Percentiles rank a stretch among this genome's conserved stretches.
phyloP scores from a whole-genome alignment of 2,888 invertebrate genomes.

The Euproctis similis region DNA sequence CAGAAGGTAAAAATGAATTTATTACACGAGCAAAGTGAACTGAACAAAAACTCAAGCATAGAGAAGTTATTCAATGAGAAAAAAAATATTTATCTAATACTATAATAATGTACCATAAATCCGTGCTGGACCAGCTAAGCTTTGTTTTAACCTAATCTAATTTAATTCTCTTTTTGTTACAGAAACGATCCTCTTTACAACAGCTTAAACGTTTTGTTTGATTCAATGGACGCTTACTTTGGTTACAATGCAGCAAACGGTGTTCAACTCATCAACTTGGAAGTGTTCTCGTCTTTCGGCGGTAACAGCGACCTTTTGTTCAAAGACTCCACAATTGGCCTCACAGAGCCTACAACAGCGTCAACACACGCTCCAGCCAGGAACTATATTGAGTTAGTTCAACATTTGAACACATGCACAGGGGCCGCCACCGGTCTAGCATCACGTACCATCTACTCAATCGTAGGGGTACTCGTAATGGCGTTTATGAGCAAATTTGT shows the following conservation, averaged over 20 bases:
- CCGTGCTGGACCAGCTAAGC: neutral
- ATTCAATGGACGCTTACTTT: slow-evolving; percentile 67
- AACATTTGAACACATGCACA: slow-evolving; percentile 53
- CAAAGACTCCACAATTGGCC: slow-evolving; percentile 76
- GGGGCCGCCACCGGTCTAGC: slow-evolving; percentile 34
- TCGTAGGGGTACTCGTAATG: slow-evolving; percentile 37
- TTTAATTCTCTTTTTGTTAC: slow-evolving; percentile 5
- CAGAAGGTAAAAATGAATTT: slow-evolving; percentile 60
- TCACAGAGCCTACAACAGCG: slow-evolving; percentile 55
- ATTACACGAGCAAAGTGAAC: too few relatives aligned
- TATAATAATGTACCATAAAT: too few relatives aligned
- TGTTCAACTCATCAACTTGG: slow-evolving; percentile 58
- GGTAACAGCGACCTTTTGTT: slow-evolving; percentile 73
- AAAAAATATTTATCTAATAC: too few relatives aligned
- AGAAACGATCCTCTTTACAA: slow-evolving; percentile 49
- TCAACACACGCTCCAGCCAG: slow-evolving; percentile 53
- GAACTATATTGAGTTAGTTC: slow-evolving; percentile 75
- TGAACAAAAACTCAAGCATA: too few relatives aligned
- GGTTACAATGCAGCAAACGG: slow-evolving; percentile 55
- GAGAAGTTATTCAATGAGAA: too few relatives aligned
- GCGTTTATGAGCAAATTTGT: slow-evolving; percentile 34
- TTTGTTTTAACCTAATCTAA: neutral
- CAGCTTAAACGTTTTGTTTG: slow-evolving; percentile 51
- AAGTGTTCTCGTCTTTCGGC: slow-evolving; percentile 77
- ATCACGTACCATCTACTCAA: slow-evolving; percentile 32